phyloP scores from a whole-genome alignment of 1,140 invertebrate species.

The Zaprionus davidi region DNA sequence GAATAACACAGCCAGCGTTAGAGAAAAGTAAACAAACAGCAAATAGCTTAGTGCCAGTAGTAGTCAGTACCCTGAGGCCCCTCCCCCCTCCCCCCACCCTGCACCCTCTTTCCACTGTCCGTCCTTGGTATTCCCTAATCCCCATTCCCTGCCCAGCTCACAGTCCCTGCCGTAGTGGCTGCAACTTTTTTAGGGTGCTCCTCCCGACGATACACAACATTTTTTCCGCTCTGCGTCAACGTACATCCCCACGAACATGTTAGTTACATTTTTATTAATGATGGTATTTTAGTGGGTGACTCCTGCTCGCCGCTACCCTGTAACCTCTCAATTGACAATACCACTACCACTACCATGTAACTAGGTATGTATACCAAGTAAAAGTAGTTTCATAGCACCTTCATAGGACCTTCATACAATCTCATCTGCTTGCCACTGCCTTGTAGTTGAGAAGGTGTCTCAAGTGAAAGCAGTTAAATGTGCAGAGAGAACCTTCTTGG shows the following conservation, averaged over 20 bases:
- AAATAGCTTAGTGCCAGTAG: conserved; percentile 63
- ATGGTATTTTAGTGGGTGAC: conserved; percentile 50
- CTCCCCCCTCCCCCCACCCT: background rate
- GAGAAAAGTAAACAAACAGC: conserved; percentile 15
- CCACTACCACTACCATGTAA: background rate
- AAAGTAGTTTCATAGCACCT: too few relatives aligned
- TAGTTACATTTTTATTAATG: conserved; percentile 77
- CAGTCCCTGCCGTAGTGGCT: background rate
- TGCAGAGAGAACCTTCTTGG: too few relatives aligned
- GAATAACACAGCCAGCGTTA: conserved; percentile 34
- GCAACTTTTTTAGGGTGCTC: conserved; percentile 3
- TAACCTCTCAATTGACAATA: too few relatives aligned
- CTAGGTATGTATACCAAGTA: background rate
- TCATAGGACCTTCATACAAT: too few relatives aligned
- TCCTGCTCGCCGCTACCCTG: background rate
- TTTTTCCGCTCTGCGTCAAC: background rate
- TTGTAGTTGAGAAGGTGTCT: too few relatives aligned
- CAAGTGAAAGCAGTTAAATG: too few relatives aligned
- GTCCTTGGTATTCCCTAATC: background rate
- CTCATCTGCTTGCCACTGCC: too few relatives aligned
- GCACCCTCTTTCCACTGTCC: background rate
- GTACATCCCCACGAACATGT: conserved; percentile 44
- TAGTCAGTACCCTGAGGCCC: conserved; percentile 10
- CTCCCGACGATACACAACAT: background rate
- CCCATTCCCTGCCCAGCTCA: background rate